A percentile compares a stretch with the other conserved stretches of the same genome.
These are phyloP conservation scores for Ethmia dodecea DNA, from an alignment of 2,888 invertebrate genomes.

Conservation along the genomic window DNA sequence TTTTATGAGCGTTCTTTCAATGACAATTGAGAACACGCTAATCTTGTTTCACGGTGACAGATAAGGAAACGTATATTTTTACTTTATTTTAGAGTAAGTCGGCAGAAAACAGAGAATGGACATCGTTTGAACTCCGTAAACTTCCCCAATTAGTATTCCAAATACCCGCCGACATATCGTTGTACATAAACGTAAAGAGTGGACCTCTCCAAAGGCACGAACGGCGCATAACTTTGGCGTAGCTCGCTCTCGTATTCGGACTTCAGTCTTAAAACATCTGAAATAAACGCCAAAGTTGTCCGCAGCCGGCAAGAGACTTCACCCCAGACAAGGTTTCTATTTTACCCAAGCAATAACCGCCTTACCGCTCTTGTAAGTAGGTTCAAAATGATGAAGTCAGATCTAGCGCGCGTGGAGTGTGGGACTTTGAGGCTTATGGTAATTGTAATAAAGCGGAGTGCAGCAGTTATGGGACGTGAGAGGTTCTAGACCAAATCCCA, in stretches of 20 bases:
- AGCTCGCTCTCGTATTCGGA: constrained; percentile 39
- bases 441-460: constrained; percentile 79
- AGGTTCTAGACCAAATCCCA: constrained; percentile 79
- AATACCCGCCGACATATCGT: constrained; percentile 72
- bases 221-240: constrained; percentile 66
- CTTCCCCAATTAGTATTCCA: constrained; percentile 74
- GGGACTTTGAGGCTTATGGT: constrained; percentile 78
- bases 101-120: constrained; percentile 30
- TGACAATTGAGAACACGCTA: neutral
- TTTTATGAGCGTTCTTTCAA: neutral
- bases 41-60: neutral
- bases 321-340: constrained; percentile 67
- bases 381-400: constrained; percentile 74
- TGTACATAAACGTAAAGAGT: constrained; percentile 75
- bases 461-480: constrained; percentile 78
- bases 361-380: constrained; percentile 69
- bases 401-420: constrained; percentile 59
- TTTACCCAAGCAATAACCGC: constrained; percentile 73
- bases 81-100: neutral
- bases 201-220: constrained; percentile 66
- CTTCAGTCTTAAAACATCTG: constrained; percentile 56
- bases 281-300: constrained; percentile 61
- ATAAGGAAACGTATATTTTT: constrained; percentile 10
- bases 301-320: constrained; percentile 45
- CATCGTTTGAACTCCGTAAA: constrained; percentile 51